These are phyloP conservation scores for Coreoperca whiteheadi DNA, from an alignment of 2,113 vertebrate genomes.

Conservation along the genomic window DNA sequence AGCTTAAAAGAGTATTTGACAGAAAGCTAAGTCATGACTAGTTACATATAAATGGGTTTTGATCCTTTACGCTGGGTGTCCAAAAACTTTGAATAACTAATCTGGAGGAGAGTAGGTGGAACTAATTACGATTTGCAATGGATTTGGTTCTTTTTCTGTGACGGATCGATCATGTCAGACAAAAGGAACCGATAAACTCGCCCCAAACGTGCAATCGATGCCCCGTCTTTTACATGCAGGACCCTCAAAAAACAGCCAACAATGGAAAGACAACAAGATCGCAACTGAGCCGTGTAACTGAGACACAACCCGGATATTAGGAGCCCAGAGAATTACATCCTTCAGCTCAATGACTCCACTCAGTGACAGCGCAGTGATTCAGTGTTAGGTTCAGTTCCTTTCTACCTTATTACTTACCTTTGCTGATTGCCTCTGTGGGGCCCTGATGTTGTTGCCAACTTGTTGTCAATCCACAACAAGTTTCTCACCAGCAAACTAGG, in stretches of 20 bases:
- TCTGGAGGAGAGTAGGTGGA: neutral
- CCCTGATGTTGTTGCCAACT: constrained; percentile 27
- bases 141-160: constrained; percentile 29
- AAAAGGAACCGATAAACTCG: neutral
- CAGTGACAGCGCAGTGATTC: constrained; percentile 35
- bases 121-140: constrained; percentile 22
- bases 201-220: constrained; percentile 15
- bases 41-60: neutral
- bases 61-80: neutral
- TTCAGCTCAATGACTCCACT: constrained; percentile 46
- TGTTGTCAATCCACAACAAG: constrained; percentile 29
- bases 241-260: constrained; percentile 21
- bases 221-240: neutral
- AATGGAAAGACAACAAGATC: constrained; percentile 12
- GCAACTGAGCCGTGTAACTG: constrained; percentile 23
- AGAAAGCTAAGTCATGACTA: constrained; percentile 1
- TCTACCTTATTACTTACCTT: constrained; percentile 24
- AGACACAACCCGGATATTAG: constrained; percentile 44
- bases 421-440: constrained; percentile 34
- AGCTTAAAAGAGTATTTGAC: neutral
- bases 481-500: constrained; percentile 21
- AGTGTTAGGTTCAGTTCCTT: constrained; percentile 11
- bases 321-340: constrained; percentile 47
- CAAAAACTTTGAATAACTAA: neutral
- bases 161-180: constrained; percentile 24